These are phyloP conservation scores for Pollenia angustigena DNA, from an alignment of 2,888 invertebrate genomes.

Conservation along the genomic window DNA sequence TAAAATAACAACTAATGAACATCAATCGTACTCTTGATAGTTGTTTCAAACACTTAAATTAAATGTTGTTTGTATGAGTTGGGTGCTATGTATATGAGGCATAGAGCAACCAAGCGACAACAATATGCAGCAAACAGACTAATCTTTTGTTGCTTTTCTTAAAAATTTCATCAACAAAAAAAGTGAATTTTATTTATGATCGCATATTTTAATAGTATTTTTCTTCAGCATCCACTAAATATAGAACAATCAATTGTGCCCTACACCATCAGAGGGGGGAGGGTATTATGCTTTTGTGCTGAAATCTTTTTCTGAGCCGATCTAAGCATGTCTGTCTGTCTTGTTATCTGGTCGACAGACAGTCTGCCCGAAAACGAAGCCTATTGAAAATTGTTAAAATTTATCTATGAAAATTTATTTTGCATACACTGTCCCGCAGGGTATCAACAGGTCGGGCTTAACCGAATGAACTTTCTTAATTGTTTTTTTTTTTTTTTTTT, in stretches of 20 bases:
- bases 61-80: slow-evolving; percentile 8
- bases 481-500: slow-evolving; percentile 37
- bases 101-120: background rate
- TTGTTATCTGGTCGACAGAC: no score
- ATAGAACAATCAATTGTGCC: slow-evolving; percentile 35
- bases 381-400: no score
- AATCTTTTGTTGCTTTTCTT: background rate
- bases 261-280: no score
- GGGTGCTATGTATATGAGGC: background rate
- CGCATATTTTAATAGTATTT: background rate
- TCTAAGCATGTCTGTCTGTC: no score
- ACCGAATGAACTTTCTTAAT: no score
- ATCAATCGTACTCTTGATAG: slow-evolving; percentile 57
- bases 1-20: slow-evolving; percentile 60
- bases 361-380: no score
- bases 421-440: no score
- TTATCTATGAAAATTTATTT: no score
- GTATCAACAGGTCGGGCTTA: no score
- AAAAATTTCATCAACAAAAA: background rate
- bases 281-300: no score
- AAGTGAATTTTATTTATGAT: slow-evolving; percentile 47
- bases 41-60: slow-evolving; percentile 7
- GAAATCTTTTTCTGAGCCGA: no score
- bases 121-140: background rate
- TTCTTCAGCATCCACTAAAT: slow-evolving; percentile 52